A percentile compares a stretch with the other conserved stretches of the same genome.
Evolutionary conservation across 2,888 invertebrate species (phyloP).

Genomic region (Diogma glabrata): DNA sequence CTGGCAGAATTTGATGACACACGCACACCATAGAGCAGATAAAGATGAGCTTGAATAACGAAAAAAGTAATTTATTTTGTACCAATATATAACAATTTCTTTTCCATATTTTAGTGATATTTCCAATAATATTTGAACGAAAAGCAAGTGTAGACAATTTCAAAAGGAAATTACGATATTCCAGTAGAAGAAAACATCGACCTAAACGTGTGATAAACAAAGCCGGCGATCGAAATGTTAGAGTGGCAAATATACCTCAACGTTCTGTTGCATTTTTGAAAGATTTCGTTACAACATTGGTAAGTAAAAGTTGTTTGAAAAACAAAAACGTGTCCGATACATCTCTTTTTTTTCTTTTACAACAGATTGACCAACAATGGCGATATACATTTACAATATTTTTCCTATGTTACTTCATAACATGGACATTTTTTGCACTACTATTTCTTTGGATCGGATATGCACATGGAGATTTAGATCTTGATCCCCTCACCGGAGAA

Average conservation of each 20-base stretch:
- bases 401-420: slow-evolving; percentile 67
- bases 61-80: background rate
- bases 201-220: slow-evolving; percentile 30
- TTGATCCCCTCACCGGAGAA: slow-evolving; percentile 38
- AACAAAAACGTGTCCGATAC: too few species aligned
- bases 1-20: too few species aligned
- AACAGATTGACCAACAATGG: slow-evolving; percentile 64
- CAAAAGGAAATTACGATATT: too few species aligned
- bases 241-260: slow-evolving; percentile 37
- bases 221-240: slow-evolving; percentile 32
- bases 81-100: too few species aligned
- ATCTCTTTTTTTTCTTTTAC: slow-evolving; percentile 50
- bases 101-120: too few species aligned
- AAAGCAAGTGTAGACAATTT: background rate
- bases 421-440: slow-evolving; percentile 68
- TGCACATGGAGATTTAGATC: slow-evolving; percentile 63
- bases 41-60: background rate
- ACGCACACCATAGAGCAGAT: background rate
- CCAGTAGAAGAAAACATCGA: too few species aligned
- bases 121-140: background rate
- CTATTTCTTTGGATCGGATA: slow-evolving; percentile 69
- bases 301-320: slow-evolving; percentile 49
- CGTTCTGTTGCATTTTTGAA: slow-evolving; percentile 63
- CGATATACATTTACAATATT: slow-evolving; percentile 81
- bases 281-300: slow-evolving; percentile 78